Conservation (phyloP, 37 sponge, comb jelly and placozoan species). For the Eunapius fragilis region DNA sequence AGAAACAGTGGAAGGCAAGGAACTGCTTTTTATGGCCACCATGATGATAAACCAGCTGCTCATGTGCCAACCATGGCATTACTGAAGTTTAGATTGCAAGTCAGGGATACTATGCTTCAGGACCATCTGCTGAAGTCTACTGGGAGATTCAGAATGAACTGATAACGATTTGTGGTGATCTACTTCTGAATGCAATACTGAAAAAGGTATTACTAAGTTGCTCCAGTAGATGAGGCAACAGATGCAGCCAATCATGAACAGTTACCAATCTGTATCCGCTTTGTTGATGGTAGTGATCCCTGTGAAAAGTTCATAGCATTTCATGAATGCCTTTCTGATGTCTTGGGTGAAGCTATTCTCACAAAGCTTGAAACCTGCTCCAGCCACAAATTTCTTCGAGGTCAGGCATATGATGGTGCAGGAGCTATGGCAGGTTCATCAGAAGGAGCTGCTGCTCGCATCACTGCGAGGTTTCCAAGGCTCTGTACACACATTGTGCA, state of each 20-base stretch:
- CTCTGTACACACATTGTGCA: neutral
- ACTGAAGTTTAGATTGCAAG: constrained; percentile 48
- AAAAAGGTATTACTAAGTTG: constrained; percentile 10
- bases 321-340: constrained; percentile 15
- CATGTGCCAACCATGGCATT: constrained; percentile 48
- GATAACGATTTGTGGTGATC: constrained; percentile 47
- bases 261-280: constrained; percentile 35
- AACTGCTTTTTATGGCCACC: constrained; percentile 47
- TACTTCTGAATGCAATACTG: constrained; percentile 41
- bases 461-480: neutral
- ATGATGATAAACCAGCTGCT: constrained; percentile 27
- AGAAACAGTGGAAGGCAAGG: constrained; percentile 52
- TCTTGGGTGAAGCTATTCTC: constrained; percentile 36
- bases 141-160: constrained; percentile 65
- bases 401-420: constrained; percentile 19
- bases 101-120: constrained; percentile 42
- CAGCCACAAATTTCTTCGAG: constrained; percentile 7
- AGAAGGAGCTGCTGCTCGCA: constrained; percentile 33
- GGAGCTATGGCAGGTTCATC: constrained; percentile 28
- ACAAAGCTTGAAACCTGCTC: constrained; percentile 15
- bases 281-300: constrained; percentile 17
- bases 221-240: constrained; percentile 56
- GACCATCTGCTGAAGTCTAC: constrained; percentile 45
- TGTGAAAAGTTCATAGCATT: constrained; percentile 41
- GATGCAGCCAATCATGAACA: constrained; percentile 50